Base-by-base conservation (phyloP, 2,113 vertebrate species). In the Pycnonotus jocosus region DNA sequence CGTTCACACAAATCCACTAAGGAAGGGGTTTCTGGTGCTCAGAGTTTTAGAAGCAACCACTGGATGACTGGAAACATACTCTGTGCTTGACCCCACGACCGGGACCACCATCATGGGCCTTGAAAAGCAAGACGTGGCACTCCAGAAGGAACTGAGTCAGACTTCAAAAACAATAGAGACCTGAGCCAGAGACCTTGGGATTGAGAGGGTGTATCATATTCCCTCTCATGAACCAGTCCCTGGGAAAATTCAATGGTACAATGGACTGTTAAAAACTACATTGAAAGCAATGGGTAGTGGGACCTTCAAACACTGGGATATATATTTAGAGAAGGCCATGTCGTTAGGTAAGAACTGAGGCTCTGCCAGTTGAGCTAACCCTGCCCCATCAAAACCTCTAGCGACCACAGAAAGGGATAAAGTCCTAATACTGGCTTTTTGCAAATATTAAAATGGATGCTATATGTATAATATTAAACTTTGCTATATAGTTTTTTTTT, bases 301-400 rank as follows among this genome's bases (percentile, higher is more conserved):
- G n/a, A 64, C n/a, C n/a, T 54, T 84, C 48, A 45, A 11, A 62
- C 27, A 64, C 28, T 56, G 40, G 40, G 40, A 45, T 28, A 15
- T 38, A 10, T 38, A 33, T 54, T 73, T 54, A 84, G 57, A 45
- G 57, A 84, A 73, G 15, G n/a, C 18, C 58, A 47, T 31, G 40
- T 47, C n/a, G 23, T 47, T 47, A 73, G 33, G 27, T 28, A 64
- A 47, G 6, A 45, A 27, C 11, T 17, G 27, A 83, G 27, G 17
- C 17, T 53, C 9, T 0, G 2, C 48, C 48, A 37, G 4, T 18
- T 1, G 0, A 72, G 33, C 17, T 72, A 23, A 27, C 11, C 33
- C n/a, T 62, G 40, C 15, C 9, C 33, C 62, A 38, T 28, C 40
- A 38, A 54, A 38, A 38, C 38, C 38, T 38, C 38, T 38, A 38